Base-by-base conservation (phyloP, 2,888 invertebrate species). In the Villa cingulata region DNA sequence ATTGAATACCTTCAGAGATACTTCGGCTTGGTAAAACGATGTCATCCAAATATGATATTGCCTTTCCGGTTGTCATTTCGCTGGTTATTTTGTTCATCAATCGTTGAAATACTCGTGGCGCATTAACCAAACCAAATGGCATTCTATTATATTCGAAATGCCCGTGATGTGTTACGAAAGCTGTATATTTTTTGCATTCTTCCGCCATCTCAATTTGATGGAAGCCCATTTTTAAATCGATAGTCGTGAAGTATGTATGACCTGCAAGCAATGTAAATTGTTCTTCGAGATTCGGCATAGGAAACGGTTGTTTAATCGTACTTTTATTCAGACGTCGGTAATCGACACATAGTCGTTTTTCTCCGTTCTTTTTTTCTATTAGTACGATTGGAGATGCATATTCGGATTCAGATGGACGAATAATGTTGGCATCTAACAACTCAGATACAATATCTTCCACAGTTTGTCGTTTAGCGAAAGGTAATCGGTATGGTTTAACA, bases 21-120 rank as follows among this genome's bases (percentile, higher is more conserved):
- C 50, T 50, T 19, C 37, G 39, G 20, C 51, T 55, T 1, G 55
- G 51, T 2, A 54, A 45, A 4, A 52, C 46, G 3, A 56, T 45
- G 23, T 54, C 52, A 19, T 55, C 50, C n/a, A 54, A 37, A 37
- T 52, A 57, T 15, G 15, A 19, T 2, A 23, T 20, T 4, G 19
- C 41, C 16, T 23, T 27, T 6, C 48, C 51, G 1, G 41, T 4
- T 6, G 9, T n/a, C 41, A 41, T n/a, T 15, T 16, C 15, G 2
- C 10, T 16, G 3, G 23, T 15, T 14, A 41, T 17, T 27, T 41
- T 41, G 41, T 41, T 41, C 19, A 41, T 41, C 4, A 41, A 4
- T 2, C 15, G 20, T 14, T 41, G 41, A 20, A 29, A 41, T 5
- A 23, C 41, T 15, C 41, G 14, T 15, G 41, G 27, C 14, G 23